Evolutionary conservation across 2,888 invertebrate species (phyloP), one percentile per base, ranked within the genome.

Genomic region (Eurytoma adleriae): DNA sequence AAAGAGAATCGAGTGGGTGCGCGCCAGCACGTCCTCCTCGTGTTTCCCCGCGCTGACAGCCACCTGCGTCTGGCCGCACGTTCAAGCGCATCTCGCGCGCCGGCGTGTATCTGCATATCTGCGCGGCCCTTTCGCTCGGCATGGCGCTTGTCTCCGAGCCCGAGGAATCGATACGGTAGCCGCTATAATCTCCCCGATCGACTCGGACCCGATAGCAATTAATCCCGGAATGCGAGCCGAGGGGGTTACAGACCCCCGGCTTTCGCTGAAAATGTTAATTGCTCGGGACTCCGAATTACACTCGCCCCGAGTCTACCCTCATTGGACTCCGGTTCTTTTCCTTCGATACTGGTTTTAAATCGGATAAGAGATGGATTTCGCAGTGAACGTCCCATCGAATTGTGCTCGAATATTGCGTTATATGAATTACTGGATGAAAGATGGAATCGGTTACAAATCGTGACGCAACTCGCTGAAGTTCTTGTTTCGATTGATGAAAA

Each of bases 21-120:
- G 52, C 77, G 50, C 71, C 83, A 80, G 78, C 83, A 84, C 85
- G 84, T 86, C 86, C 87, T 87, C 86, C 85, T 81, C 88, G 89
- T 88, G 88, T 86, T 88, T 86, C 86, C 86, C 86, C 83, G 83
- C 84, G 86, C 84, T 88, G 90, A 90, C 90, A 90, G 87, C 87
- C 90, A 90, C 88, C 90, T 90, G 90, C 89, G 85, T 84, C 85
- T 84, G 80, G 85, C 82, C 75, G 57, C 56, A 48, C 57, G 24
- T 59, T 70, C 48, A 48, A 54, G 64, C n/a, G 56, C 56, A 13
- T n/a, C n/a, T 72, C 40, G 24, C 24, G 24, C 24, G 24, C 52
- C 0, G 50, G 50, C 57, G 50, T 52, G 68, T 73, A 78, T 78
- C 78, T 78, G 71, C 78, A 62, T 73, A 73, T 73, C 67, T 18